Base-by-base conservation (phyloP, 2,888 invertebrate genomes). In the Aphodius granarius region DNA sequence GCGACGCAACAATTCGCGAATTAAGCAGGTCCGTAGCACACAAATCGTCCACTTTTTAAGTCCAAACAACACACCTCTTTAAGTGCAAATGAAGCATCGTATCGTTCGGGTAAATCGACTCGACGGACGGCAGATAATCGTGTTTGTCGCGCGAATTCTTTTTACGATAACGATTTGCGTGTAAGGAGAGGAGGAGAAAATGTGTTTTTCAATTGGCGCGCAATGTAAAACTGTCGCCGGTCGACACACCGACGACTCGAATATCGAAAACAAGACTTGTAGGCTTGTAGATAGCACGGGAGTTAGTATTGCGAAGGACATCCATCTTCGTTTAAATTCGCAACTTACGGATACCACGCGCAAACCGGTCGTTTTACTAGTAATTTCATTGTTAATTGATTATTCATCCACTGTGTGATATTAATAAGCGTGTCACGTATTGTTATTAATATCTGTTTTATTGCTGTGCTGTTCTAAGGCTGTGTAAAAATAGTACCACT, bases 1-100 rank as follows among this genome's bases (percentile, higher is more conserved):
- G n/a, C 22, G 79, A 74, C 62, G 62, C 15, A 20, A 22, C 68
- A 22, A 19, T 5, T 20, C 20, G 21, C 68, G n/a, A 19, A 20
- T 19, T 20, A 43, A 9, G 43, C 43, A 43, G 6, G 6, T 13
- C 4, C 43, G 43, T 3, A 43, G 13, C 43, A 13, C 43, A 43
- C 43, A 9, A 43, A 43, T 2, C 2, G 6, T 43, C 68, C 65
- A 65, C 65, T 65, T 65, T 65, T 18, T 5, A 65, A 9, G 17
- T 65, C n/a, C 65, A n/a, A 43, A 43, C 2, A 43, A 43, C 43
- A 43, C 43, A 43, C 43, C 43, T 65, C 16, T 13, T 65, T 68
- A 20, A 21, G 65, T 18, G 63, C 63, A 63, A n/a, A n/a, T 19
- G 68, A 19, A 19, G 19, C 17, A 65, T n/a, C 65, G n/a, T 18